Evolutionary conservation across 2,888 invertebrate genomes (phyloP).

Genomic region (Eilema caniola): DNA sequence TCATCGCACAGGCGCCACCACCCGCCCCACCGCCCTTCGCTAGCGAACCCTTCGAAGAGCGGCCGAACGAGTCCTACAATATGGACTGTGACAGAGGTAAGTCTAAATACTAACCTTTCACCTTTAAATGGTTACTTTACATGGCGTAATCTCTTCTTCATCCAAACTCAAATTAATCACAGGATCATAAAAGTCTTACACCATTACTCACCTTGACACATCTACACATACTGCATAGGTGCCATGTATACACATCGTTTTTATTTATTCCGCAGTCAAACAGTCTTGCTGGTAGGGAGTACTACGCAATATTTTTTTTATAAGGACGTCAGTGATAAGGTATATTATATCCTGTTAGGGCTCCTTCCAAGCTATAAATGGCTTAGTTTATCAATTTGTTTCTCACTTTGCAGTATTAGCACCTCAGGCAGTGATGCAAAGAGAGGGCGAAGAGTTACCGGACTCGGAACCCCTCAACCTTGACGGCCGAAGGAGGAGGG

Average conservation of each 20-base stretch:
- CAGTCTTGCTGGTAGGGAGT: not conserved
- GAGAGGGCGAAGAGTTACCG: slow-evolving; percentile 44
- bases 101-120: not conserved
- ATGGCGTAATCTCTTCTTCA: no score
- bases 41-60: slow-evolving; percentile 63
- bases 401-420: slow-evolving; percentile 49
- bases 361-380: not conserved
- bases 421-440: slow-evolving; percentile 39
- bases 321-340: slow-evolving; percentile 9
- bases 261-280: slow-evolving; percentile 12
- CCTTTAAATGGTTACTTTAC: no score
- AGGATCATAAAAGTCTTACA: not conserved
- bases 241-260: not conserved
- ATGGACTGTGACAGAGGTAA: slow-evolving; percentile 80
- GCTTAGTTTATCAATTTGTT: not conserved
- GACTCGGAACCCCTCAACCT: slow-evolving; percentile 61
- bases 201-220: not conserved
- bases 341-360: slow-evolving; percentile 7
- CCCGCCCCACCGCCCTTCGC: slow-evolving; percentile 66
- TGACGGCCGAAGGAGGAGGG: slow-evolving; percentile 68
- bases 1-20: slow-evolving; percentile 66
- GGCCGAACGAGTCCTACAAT: slow-evolving; percentile 58
- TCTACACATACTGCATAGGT: not conserved
- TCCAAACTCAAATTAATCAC: not conserved
- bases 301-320: slow-evolving; percentile 4